A percentile compares a stretch with the other conserved stretches of the same genome.
phyloP scores from a whole-genome alignment of 2,888 invertebrate species.

The Tenthredo mesomela region DNA sequence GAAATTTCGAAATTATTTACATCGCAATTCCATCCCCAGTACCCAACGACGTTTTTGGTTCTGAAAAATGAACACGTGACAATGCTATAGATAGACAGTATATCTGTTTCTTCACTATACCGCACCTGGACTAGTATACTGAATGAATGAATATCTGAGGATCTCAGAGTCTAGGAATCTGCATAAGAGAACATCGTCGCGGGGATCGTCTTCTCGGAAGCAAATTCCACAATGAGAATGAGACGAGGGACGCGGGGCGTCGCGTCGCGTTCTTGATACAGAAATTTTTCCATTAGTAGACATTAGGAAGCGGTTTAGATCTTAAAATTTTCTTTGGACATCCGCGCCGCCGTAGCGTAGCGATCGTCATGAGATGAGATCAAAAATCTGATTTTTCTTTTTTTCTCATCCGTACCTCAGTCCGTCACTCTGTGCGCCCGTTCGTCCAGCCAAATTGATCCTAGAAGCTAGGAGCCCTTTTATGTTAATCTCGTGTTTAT shows the following conservation, averaged over 20 bases:
- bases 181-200: slow-evolving; percentile 23
- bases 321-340: slow-evolving; percentile 37
- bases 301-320: slow-evolving; percentile 43
- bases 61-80: background rate
- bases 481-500: slow-evolving; percentile 74
- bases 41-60: background rate
- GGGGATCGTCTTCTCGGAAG: slow-evolving; percentile 26
- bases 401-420: slow-evolving; percentile 8
- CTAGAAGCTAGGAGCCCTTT: slow-evolving; percentile 63
- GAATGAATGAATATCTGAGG: slow-evolving; percentile 28
- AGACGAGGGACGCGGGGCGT: background rate
- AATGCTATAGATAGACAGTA: background rate
- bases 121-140: slow-evolving; percentile 2
- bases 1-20: background rate
- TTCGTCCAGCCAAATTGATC: slow-evolving; percentile 56
- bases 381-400: slow-evolving; percentile 29
- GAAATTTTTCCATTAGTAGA: slow-evolving; percentile 46
- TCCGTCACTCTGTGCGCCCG: background rate
- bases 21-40: background rate
- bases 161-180: slow-evolving; percentile 19
- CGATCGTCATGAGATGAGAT: slow-evolving; percentile 38
- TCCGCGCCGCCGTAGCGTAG: slow-evolving; percentile 9
- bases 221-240: slow-evolving; percentile 10
- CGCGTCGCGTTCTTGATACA: slow-evolving; percentile 10
- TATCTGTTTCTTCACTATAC: background rate